Conservation (phyloP, 35 echinoderm and acorn worm species). For the Ophioderma brevispina region DNA sequence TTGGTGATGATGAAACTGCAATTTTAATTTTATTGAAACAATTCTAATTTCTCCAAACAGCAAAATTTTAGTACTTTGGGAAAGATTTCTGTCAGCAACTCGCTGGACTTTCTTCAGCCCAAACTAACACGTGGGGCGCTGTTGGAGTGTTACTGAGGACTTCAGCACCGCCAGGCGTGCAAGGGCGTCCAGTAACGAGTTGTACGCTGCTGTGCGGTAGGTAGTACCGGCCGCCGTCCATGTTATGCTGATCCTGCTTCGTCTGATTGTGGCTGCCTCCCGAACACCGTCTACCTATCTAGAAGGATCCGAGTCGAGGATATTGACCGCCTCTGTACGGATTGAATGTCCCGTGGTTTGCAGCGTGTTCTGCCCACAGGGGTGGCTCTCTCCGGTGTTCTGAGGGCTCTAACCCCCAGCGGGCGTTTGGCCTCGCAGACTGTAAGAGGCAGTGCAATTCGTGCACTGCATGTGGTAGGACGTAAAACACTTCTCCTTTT, state of each 20-base stretch:
- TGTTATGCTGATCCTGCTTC: neutral
- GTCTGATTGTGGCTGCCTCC: neutral
- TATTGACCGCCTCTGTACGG: neutral
- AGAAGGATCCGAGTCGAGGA: neutral
- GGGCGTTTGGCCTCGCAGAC: neutral
- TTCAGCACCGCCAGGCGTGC: too few species aligned
- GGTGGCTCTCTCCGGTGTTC: neutral
- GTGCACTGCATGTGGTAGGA: neutral
- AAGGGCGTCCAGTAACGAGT: too few species aligned
- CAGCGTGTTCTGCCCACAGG: neutral
- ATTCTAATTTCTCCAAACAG: too few species aligned
- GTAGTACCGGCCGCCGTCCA: neutral
- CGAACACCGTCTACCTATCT: neutral
- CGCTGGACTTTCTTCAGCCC: too few species aligned
- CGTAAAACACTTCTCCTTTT: neutral
- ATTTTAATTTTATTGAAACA: too few species aligned
- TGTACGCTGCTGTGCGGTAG: neutral
- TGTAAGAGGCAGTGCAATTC: neutral
- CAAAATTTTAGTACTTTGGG: too few species aligned
- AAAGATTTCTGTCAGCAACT: too few species aligned
- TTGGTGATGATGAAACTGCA: too few species aligned
- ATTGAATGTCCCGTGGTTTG: neutral
- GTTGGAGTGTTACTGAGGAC: too few species aligned
- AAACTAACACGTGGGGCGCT: too few species aligned
- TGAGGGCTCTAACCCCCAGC: neutral